Evolutionary conservation across 2,797 vertebrate species (phyloP), one percentile per base, ranked within the genome.

Genomic region (Macropodus opercularis): DNA sequence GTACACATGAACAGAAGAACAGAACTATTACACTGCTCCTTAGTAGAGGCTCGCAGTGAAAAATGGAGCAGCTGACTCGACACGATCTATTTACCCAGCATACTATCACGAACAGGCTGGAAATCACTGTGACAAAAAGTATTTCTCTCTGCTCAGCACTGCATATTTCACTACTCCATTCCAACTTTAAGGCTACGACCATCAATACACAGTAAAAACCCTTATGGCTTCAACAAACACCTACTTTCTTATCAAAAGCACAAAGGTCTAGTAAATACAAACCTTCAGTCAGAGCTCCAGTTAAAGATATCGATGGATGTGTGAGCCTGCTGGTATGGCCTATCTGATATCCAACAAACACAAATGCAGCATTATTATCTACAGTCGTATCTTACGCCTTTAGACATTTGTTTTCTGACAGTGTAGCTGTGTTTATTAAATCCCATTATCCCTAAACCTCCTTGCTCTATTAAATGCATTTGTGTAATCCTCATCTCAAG

Each of bases 51-150:
- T n/a, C n/a, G n/a, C n/a, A n/a, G n/a, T n/a, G n/a, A n/a, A n/a
- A n/a, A n/a, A n/a, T n/a, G n/a, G n/a, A n/a, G n/a, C n/a, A n/a
- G n/a, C n/a, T n/a, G n/a, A n/a, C n/a, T n/a, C n/a, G n/a, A 24
- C 10, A 22, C 15, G 27, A 7, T 15, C 32, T 6, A 31, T 60
- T 49, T 17, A 39, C 41, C 12, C 35, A 41, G 36, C 14, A 32
- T 22, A 5, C 26, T 3, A 22, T 5, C 23, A 29, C 1, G 32
- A 48, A 23, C 54, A n/a, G 43, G 48, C 41, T 39, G 26, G 54
- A 41, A 62, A 65, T 15, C 39, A 41, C 21, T 17, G 47, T 51
- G 46, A 21, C 21, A 41, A 41, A 11, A 17, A 35, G 2, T 2
- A 24, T 15, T 51, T 22, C 17, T 26, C 17, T 42, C 8, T 7